These are phyloP conservation scores for Enteromius thamalakanensis DNA, from an alignment of 2,797 vertebrate species.

Conservation along the genomic window DNA sequence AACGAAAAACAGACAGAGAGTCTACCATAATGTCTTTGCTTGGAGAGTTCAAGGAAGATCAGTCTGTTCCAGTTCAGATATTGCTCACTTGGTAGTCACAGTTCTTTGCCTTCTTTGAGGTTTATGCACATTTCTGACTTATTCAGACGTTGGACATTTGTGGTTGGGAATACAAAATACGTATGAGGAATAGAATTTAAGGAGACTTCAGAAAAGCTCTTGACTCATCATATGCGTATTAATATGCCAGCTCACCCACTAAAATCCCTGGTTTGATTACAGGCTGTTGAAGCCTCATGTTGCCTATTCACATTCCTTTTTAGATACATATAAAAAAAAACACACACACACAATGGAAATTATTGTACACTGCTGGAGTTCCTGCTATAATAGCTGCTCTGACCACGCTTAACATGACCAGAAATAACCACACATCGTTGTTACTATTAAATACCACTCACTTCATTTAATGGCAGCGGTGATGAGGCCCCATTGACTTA, in stretches of 20 bases:
- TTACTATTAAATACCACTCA: conserved; percentile 21
- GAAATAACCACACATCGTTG: not conserved
- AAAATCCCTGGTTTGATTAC: conserved; percentile 48
- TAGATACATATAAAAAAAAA: not conserved
- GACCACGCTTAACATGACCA: not conserved
- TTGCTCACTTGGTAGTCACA: conserved; percentile 22
- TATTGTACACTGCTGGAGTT: not conserved
- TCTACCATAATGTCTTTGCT: conserved; percentile 47
- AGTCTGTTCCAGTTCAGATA: conserved; percentile 23
- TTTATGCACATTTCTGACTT: conserved; percentile 39
- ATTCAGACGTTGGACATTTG: conserved; percentile 24
- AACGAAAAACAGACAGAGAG: conserved; percentile 38
- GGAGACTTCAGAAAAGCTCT: conserved; percentile 2
- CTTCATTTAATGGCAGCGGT: conserved; percentile 7
- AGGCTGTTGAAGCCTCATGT: conserved; percentile 7
- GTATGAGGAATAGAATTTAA: conserved; percentile 11
- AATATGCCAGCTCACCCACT: conserved; percentile 32
- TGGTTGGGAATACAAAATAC: conserved; percentile 32
- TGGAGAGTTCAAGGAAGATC: conserved; percentile 39
- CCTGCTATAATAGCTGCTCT: not conserved
- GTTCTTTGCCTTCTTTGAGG: conserved; percentile 13
- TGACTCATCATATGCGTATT: conserved; percentile 33
- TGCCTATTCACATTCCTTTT: not conserved
- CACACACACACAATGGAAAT: not conserved
- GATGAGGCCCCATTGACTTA: conserved; percentile 24